These are phyloP conservation scores for Clarias macrocephalus DNA, from an alignment of 2,113 vertebrate genomes.

Conservation along the genomic window DNA sequence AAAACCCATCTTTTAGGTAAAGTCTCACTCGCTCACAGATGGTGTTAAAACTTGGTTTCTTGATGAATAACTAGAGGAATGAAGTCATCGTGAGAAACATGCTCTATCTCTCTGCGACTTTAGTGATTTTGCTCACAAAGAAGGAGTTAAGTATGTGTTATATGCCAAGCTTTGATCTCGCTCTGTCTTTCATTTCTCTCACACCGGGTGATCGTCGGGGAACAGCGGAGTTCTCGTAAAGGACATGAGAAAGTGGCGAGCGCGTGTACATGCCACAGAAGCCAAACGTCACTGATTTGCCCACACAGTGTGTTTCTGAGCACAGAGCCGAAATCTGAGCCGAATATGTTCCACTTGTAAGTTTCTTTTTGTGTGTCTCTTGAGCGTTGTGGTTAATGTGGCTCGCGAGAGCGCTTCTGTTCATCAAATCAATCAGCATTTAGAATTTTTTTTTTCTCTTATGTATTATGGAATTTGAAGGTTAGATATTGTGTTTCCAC, in stretches of 20 bases:
- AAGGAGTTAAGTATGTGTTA: background rate
- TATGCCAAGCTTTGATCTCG: constrained; percentile 18
- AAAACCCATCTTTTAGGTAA: background rate
- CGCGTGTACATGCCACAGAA: background rate
- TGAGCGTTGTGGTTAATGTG: constrained; percentile 4
- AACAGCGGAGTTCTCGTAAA: constrained; percentile 7
- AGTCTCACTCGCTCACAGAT: background rate
- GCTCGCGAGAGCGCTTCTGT: background rate
- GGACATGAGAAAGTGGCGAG: background rate
- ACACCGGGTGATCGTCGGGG: background rate
- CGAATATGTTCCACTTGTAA: background rate
- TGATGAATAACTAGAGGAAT: constrained; percentile 15
- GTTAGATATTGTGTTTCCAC: background rate
- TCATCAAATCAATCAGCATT: background rate
- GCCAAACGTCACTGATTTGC: background rate
- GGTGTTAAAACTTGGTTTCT: constrained; percentile 12
- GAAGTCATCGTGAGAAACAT: constrained; percentile 20
- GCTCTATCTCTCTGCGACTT: background rate
- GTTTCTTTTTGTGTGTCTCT: constrained; percentile 7
- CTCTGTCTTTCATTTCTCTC: background rate
- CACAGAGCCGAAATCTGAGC: constrained; percentile 4
- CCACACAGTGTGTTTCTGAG: constrained; percentile 15
- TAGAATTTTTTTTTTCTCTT: background rate
- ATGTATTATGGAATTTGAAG: background rate
- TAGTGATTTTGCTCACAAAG: constrained; percentile 33